Base-by-base conservation (phyloP, 2,888 invertebrate species). In the Anarsia innoxiella region DNA sequence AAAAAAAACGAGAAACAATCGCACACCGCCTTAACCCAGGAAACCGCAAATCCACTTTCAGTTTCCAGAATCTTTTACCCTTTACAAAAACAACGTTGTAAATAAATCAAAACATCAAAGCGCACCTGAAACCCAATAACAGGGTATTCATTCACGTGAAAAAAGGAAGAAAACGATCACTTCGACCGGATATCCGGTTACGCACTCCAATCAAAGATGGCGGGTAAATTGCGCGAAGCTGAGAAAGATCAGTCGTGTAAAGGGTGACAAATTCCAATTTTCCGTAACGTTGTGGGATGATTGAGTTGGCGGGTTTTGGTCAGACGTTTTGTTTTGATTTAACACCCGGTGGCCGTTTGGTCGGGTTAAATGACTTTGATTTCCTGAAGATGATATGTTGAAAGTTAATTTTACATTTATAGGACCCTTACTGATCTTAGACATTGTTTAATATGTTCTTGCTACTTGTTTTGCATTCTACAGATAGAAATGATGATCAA, bases 201-300 rank as follows among this genome's bases (percentile, higher is more conserved):
- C 73, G 68, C 59, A 64, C 59, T 68, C 61, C 66, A 76, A 74
- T 75, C 74, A 75, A 69, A 74, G 71, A 68, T 67, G 71, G 71
- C 66, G 66, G 66, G 61, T 62, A 65, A 72, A 74, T 73, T 67
- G 68, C 53, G 53, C 58, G 61, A 64, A 68, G 67, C 69, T 66
- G 66, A 58, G 66, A 58, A 68, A 70, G 72, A 75, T 76, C 74
- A 71, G 56, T 66, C 63, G 62, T 59, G 63, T 59, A 66, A 69
- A 70, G 68, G 75, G 71, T 67, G 76, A 74, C 72, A 68, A 72
- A 74, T 69, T 71, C 69, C 74, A 67, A 73, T 71, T 72, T 73
- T 66, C 68, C 66, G 63, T 59, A 61, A 60, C 62, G 57, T 57
- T 64, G 46, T 48, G 53, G 50, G 53, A 63, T 68, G 71, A 71